phyloP scores from a whole-genome alignment of 2,888 invertebrate genomes.

The Lapara coniferarum region DNA sequence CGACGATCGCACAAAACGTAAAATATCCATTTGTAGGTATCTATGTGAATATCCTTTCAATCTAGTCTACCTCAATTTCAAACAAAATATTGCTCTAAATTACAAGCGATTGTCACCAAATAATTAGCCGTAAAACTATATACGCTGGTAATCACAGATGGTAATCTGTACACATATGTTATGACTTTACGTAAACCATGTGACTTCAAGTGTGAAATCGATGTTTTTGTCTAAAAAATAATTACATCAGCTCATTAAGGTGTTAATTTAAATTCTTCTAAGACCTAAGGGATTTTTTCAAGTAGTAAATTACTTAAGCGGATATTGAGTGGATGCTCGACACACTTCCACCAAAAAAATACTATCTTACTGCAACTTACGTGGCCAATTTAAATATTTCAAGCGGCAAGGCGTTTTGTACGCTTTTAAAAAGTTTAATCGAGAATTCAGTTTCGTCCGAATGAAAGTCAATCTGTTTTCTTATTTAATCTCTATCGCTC shows the following conservation, averaged over 20 bases:
- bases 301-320: slow-evolving; percentile 29
- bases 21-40: no score
- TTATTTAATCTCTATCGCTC: slow-evolving; percentile 56
- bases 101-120: neutral
- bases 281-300: slow-evolving; percentile 13
- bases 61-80: neutral
- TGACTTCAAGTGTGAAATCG: neutral
- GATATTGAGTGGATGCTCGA: slow-evolving; percentile 25
- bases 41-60: neutral
- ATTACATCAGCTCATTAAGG: slow-evolving; percentile 19
- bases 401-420: slow-evolving; percentile 34
- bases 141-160: neutral
- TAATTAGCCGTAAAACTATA: neutral
- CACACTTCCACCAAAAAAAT: slow-evolving; percentile 27
- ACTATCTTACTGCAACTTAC: slow-evolving; percentile 26
- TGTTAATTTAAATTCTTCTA: slow-evolving; percentile 24
- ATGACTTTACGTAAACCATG: slow-evolving; percentile 4
- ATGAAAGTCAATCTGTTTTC: slow-evolving; percentile 61
- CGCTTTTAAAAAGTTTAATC: slow-evolving; percentile 41
- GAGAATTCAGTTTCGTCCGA: slow-evolving; percentile 36
- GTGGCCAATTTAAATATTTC: slow-evolving; percentile 37
- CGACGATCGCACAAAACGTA: neutral
- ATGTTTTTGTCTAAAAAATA: slow-evolving; percentile 15
- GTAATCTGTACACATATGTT: slow-evolving; percentile 1
- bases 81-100: neutral